Evolutionary conservation across 2,888 invertebrate species (phyloP), one percentile per base, ranked within the genome.

Genomic region (Hoplodrina ambigua): DNA sequence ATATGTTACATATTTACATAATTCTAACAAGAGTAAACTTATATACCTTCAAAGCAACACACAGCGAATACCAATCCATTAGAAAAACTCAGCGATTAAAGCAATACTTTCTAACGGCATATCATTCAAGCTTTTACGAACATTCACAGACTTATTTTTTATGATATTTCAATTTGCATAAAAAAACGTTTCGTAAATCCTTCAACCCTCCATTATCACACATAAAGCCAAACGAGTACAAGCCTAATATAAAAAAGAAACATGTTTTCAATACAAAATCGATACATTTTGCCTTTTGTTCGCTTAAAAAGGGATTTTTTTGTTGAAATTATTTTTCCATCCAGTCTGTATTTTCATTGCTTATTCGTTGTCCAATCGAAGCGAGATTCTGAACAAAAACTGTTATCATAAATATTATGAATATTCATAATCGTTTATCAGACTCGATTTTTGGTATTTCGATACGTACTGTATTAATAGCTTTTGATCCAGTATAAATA

Each of bases 351-450:
- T 78, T 73, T 72, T 59, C 15, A 44, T 71, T 56, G n/a, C 25
- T 33, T 60, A 60, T 58, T 68, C 30, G 53, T 30, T 63, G 33
- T 55, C 41, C 58, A 67, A 62, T 62, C 19, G 15, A 37, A 25
- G 15, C 6, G 44, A 20, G 37, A 37, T 59, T 58, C 30, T 1
- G 25, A 53, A 69, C 17, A 69, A 69, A 80, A 57, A 61, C 10
- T 49, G 30, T 61, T 69, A 60, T 53, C 8, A 61, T 75, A 57
- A 46, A 80, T 37, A 58, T 56, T 56, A 62, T 77, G 69, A 80
- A 80, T 80, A 77, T 77, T 77, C 69, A 75, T 57, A 55, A 59
- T 52, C 62, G 33, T 68, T 80, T 69, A 49, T 75, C 37, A 50
- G 44, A 62, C 33, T 44, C 69, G 50, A 57, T 52, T 60, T 70